phyloP scores from a whole-genome alignment of 2,797 vertebrate species.

The Gymnoscopelus braueri region DNA sequence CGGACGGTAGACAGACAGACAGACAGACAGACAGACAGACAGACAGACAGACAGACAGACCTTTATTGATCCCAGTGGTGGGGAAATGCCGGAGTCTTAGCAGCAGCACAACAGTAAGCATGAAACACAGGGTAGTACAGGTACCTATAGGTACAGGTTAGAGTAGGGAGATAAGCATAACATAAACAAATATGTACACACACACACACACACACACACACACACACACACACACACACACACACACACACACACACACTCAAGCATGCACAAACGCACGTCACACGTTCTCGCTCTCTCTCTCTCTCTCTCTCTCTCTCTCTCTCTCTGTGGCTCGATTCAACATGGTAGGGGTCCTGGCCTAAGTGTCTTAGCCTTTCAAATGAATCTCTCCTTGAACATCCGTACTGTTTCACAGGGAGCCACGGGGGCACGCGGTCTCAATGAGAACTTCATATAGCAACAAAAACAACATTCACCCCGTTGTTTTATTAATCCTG shows the following conservation, averaged over 20 bases:
- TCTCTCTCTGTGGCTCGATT: constrained; percentile 41
- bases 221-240: background rate
- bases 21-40: too few relatives aligned
- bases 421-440: constrained; percentile 47
- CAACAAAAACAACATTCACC: constrained; percentile 56
- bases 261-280: background rate
- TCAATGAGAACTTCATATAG: constrained; percentile 64
- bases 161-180: too few relatives aligned
- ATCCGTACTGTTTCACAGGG: constrained; percentile 51
- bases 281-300: background rate
- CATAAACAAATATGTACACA: background rate
- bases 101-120: too few relatives aligned
- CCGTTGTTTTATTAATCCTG: constrained; percentile 70
- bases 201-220: background rate
- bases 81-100: too few relatives aligned
- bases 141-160: too few relatives aligned
- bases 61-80: too few relatives aligned
- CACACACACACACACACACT: constrained; percentile 6
- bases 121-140: too few relatives aligned
- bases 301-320: constrained; percentile 16
- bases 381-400: constrained; percentile 62
- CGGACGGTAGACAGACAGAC: too few relatives aligned
- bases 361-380: constrained; percentile 38
- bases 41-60: too few relatives aligned
- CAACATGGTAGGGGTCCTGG: constrained; percentile 43